Evolutionary conservation across 2,113 vertebrate species (phyloP).

Genomic region (Artemisiospiza belli): DNA sequence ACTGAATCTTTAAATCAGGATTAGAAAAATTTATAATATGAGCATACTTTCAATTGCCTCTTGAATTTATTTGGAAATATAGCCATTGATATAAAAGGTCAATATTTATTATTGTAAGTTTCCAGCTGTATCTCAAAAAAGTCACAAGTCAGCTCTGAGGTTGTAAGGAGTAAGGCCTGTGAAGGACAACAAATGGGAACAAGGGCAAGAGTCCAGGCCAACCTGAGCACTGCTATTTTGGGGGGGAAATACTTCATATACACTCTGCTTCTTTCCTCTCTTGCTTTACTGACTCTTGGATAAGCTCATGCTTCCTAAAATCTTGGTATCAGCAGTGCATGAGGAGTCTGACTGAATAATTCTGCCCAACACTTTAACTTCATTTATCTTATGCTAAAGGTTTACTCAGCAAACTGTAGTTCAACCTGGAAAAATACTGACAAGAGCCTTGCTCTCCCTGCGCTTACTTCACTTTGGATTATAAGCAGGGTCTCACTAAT

Average conservation of each 20-base stretch:
- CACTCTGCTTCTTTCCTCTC: neutral
- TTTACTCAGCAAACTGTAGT: neutral
- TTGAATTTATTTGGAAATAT: neutral
- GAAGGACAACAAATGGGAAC: neutral
- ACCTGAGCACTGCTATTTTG: neutral
- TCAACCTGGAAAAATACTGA: neutral
- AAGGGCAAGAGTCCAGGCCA: neutral
- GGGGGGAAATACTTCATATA: neutral
- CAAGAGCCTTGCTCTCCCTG: neutral
- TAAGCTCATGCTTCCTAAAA: neutral
- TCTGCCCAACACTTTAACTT: neutral
- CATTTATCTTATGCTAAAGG: neutral
- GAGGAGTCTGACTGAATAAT: neutral
- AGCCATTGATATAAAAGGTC: neutral
- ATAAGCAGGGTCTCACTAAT: neutral
- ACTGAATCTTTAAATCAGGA: neutral
- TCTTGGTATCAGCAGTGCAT: neutral
- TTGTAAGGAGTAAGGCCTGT: neutral
- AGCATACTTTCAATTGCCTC: neutral
- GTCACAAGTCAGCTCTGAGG: neutral
- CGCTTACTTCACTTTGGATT: neutral
- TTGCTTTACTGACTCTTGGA: neutral
- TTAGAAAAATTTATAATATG: neutral
- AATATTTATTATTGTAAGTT: neutral
- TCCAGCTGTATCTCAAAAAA: neutral